Base-by-base conservation (phyloP, 2,797 vertebrate genomes). In the Urocyon cinereoargenteus region DNA sequence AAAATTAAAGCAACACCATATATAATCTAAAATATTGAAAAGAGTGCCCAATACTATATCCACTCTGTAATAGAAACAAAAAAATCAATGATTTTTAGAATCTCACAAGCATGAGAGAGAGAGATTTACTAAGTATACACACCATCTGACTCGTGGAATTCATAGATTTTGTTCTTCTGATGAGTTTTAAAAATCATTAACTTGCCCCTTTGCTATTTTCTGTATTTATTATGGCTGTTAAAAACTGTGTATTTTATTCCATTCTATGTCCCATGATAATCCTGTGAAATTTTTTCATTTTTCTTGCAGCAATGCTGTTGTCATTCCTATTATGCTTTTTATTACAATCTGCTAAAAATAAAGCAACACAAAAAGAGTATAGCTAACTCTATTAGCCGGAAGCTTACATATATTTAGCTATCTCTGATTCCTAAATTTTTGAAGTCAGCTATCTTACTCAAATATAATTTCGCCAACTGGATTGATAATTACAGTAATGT, bases 161-260 rank as follows among this genome's bases (percentile, higher is more conserved):
- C 96, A 98, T 97, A 97, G 95, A 98, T 97, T 97, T 97, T 98
- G 59, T 97, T 97, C 92, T 97, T 97, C 96, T 98, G 97, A 94
- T 98, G 97, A 98, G 95, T 97, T 97, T 93, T 90, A 94, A 97
- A 98, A 98, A 97, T 98, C 98, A 97, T 97, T 98, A 98, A 97
- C 93, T 97, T 97, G 97, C 90, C 96, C 95, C 88, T 94, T 96
- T 97, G 96, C 97, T 97, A 93, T 97, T 98, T 97, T 94, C 97
- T 96, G 22, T 97, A 98, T 98, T 98, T 98, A 98, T 97, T 98
- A 90, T 96, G 88, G 95, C 90, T 97, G 79, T 97, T 97, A 97
- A 96, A 98, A 97, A 75, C 75, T 81, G 92, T 92, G 36, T 91
- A 89, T 97, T 97, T 97, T 96, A 96, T 97, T 97, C 55, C 51